Percentiles rank a stretch among this genome's conserved stretches.
Evolutionary conservation across 2,888 invertebrate species (phyloP).

Genomic region (Dicyrtoma fusca): DNA sequence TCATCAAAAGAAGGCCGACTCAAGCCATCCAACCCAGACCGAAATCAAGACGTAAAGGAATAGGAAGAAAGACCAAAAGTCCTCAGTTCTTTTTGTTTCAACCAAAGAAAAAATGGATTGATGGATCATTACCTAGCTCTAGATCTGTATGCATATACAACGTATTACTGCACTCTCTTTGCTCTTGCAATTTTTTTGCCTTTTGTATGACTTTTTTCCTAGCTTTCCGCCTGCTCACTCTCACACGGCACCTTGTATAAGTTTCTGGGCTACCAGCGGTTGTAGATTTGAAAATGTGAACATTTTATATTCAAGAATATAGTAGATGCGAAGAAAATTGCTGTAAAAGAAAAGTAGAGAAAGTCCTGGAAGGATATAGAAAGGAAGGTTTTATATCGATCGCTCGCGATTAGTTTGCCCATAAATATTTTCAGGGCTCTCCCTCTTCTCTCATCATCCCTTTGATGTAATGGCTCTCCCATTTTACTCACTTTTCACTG

Average conservation of each 20-base stretch:
- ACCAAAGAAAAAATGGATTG: constrained; percentile 31
- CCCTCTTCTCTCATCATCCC: constrained; percentile 38
- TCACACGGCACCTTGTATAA: no score
- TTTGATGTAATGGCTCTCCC: constrained; percentile 32
- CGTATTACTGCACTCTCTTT: no score
- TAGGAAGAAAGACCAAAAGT: background rate
- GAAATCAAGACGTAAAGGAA: background rate
- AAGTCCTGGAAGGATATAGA: background rate
- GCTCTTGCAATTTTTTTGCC: no score
- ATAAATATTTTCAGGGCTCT: constrained; percentile 44
- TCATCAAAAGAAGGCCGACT: no score
- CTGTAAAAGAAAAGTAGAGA: background rate
- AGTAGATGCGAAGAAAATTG: background rate
- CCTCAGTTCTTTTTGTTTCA: no score
- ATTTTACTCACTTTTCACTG: constrained; percentile 20
- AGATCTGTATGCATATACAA: background rate
- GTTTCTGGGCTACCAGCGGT: no score
- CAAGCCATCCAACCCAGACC: no score
- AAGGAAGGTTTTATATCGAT: constrained; percentile 28
- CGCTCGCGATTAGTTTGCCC: constrained; percentile 42
- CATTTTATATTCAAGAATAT: background rate
- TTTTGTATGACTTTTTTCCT: constrained; percentile 4
- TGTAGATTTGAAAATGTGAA: background rate
- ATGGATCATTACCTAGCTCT: constrained; percentile 32
- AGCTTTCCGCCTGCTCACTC: constrained; percentile 15